These are phyloP conservation scores for Catharus fuscescens DNA, from an alignment of 2,113 vertebrate species.

Conservation along the genomic window DNA sequence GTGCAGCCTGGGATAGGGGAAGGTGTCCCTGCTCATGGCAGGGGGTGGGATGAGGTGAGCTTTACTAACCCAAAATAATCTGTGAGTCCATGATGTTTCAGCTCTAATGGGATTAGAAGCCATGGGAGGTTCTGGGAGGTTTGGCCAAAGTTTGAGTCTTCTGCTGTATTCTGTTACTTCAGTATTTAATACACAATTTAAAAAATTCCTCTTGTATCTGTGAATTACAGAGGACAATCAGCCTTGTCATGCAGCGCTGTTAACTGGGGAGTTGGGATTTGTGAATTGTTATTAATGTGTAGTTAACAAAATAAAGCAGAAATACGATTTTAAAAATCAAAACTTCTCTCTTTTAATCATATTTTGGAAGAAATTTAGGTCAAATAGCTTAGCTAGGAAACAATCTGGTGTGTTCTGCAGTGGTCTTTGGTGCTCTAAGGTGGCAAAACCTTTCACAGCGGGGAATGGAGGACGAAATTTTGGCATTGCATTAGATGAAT, in stretches of 20 bases:
- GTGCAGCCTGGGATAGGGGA: background rate
- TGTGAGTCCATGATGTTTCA: background rate
- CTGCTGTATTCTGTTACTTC: background rate
- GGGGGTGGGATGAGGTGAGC: background rate
- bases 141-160: background rate
- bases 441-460: background rate
- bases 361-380: background rate
- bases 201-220: accelerated
- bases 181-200: background rate
- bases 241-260: background rate
- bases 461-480: background rate
- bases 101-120: background rate
- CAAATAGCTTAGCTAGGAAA: background rate
- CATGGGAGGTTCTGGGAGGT: background rate
- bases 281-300: background rate
- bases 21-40: background rate
- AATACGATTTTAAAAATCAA: background rate
- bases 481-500: background rate
- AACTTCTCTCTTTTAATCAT: background rate
- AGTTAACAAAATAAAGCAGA: background rate
- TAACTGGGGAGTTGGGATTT: background rate
- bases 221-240: background rate
- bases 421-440: accelerated
- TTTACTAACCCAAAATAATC: background rate
- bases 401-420: background rate